Evolutionary conservation across 2,113 vertebrate species (phyloP).

Genomic region (Odontesthes bonariensis): DNA sequence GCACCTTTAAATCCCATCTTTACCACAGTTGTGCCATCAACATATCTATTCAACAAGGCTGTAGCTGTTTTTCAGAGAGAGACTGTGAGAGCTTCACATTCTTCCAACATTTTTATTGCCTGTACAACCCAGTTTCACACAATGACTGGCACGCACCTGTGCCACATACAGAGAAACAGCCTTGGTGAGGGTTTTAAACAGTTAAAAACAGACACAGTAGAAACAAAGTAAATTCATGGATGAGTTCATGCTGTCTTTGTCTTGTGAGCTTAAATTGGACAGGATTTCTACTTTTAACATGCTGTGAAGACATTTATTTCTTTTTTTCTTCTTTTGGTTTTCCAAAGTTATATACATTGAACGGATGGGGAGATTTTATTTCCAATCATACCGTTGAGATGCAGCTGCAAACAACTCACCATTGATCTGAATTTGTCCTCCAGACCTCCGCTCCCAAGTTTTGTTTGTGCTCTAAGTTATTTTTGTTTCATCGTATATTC

Average conservation of each 20-base stretch:
- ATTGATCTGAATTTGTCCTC: not conserved
- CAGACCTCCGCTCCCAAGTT: not conserved
- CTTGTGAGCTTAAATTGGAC: conserved; percentile 3
- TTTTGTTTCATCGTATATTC: conserved; percentile 28
- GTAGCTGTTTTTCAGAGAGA: conserved; percentile 7
- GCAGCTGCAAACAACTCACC: conserved; percentile 17
- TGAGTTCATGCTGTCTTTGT: conserved; percentile 18
- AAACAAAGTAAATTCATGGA: conserved; percentile 2
- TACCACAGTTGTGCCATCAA: not conserved
- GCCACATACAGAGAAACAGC: conserved; percentile 50
- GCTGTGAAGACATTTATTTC: conserved; percentile 9
- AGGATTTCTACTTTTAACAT: conserved; percentile 15
- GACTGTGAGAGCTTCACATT: not conserved
- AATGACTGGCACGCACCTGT: conserved; percentile 41
- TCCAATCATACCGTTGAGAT: conserved; percentile 20
- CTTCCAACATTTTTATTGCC: conserved; percentile 34
- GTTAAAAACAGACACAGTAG: too few species aligned
- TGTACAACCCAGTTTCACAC: conserved; percentile 35
- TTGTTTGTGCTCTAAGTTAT: conserved; percentile 4
- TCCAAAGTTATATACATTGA: too few species aligned
- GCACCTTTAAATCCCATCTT: not conserved
- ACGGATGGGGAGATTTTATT: too few species aligned
- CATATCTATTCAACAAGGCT: not conserved
- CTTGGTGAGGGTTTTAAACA: conserved; percentile 42
- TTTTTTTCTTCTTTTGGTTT: conserved; percentile 29